These are phyloP conservation scores for Neria commutata DNA, from an alignment of 2,888 invertebrate genomes.

Conservation along the genomic window DNA sequence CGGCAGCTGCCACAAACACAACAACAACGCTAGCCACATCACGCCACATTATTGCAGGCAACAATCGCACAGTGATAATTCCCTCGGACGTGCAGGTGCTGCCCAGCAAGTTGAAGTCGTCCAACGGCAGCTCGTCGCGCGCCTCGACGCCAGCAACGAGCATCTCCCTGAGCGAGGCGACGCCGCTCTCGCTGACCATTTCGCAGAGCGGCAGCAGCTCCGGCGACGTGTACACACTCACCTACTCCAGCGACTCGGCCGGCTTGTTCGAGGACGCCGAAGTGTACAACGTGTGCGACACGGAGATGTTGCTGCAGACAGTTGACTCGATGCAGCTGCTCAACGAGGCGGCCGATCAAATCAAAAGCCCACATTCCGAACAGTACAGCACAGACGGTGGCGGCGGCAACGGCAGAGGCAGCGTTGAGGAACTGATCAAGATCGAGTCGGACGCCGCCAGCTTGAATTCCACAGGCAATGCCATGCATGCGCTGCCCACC, in stretches of 20 bases:
- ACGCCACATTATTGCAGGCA: conserved; percentile 65
- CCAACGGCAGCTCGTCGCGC: conserved; percentile 37
- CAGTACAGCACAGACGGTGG: conserved; percentile 45
- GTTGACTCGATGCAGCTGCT: conserved; percentile 71
- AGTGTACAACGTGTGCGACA: conserved; percentile 76
- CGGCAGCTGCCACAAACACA: conserved; percentile 1
- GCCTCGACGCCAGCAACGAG: conserved; percentile 25
- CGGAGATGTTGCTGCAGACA: conserved; percentile 70
- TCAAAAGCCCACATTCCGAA: conserved; percentile 51
- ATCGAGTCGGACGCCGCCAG: conserved; percentile 35
- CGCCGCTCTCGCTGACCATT: conserved; percentile 59
- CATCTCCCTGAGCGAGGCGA: conserved; percentile 53
- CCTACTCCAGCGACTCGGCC: conserved; percentile 67
- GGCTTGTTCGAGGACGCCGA: conserved; percentile 71
- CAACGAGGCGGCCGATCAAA: conserved; percentile 64
- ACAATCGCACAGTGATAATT: conserved; percentile 59
- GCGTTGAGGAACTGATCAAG: conserved; percentile 37
- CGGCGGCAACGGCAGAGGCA: conserved; percentile 32
- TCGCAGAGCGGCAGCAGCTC: conserved; percentile 58
- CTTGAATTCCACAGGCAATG: conserved; percentile 23
- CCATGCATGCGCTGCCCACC: conserved; percentile 71
- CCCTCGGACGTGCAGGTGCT: conserved; percentile 56
- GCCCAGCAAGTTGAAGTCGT: conserved; percentile 43
- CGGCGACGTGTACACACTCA: conserved; percentile 68
- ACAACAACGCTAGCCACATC: conserved; percentile 17